These are phyloP conservation scores for Ptychoptera contaminata DNA, from an alignment of 2,888 invertebrate genomes.

Conservation along the genomic window DNA sequence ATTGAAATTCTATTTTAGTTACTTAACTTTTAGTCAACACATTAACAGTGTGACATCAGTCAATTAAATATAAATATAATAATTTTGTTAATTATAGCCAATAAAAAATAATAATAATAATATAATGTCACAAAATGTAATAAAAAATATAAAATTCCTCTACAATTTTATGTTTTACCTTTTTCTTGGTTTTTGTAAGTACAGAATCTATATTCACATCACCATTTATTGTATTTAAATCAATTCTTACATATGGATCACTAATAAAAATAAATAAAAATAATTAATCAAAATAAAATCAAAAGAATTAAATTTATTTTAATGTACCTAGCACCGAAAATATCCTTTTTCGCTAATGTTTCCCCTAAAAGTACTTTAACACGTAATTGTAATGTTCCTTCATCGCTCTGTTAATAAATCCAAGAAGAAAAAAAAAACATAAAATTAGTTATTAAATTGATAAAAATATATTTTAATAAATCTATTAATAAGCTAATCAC, in stretches of 20 bases:
- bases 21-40: too few species aligned
- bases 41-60: slow-evolving; percentile 1
- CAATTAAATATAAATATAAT: neutral
- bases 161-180: slow-evolving; percentile 39
- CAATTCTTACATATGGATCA: slow-evolving; percentile 93
- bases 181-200: slow-evolving; percentile 92
- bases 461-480: neutral
- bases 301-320: slow-evolving; percentile 6
- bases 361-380: slow-evolving; percentile 75
- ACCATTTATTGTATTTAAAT: slow-evolving; percentile 68
- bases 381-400: slow-evolving; percentile 66
- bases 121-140: slow-evolving; percentile 1
- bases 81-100: slow-evolving; percentile 4
- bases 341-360: slow-evolving; percentile 93
- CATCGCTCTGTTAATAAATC: slow-evolving; percentile 46
- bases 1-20: too few species aligned
- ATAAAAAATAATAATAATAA: slow-evolving; percentile 2
- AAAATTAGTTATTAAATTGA: neutral
- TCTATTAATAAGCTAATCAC: neutral
- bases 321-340: slow-evolving; percentile 90
- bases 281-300: slow-evolving; percentile 5
- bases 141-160: too few species aligned
- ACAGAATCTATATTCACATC: slow-evolving; percentile 84
- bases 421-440: slow-evolving; percentile 6
- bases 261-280: slow-evolving; percentile 34